Conservation (phyloP, 2,113 vertebrate genomes). For the Lophius piscatorius region DNA sequence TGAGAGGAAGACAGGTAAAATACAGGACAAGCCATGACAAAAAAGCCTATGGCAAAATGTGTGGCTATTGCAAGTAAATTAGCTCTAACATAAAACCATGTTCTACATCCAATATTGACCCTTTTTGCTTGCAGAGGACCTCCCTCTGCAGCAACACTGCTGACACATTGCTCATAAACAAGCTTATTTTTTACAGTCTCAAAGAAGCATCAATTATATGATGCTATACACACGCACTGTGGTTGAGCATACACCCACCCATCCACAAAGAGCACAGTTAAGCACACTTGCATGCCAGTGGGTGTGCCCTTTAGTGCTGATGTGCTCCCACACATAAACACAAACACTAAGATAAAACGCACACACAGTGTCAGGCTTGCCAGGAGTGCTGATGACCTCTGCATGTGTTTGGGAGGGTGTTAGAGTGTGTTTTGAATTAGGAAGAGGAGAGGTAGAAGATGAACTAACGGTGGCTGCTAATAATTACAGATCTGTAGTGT, state of each 20-base stretch:
- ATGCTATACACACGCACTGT: constrained; percentile 2
- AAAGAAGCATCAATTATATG: constrained; percentile 48
- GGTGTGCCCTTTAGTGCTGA: constrained; percentile 1
- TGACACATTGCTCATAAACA: constrained; percentile 4
- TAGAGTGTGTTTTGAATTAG: constrained; percentile 72
- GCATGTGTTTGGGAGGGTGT: constrained; percentile 58
- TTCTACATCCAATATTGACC: not conserved
- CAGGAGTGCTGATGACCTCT: constrained; percentile 55
- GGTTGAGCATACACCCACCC: constrained; percentile 1
- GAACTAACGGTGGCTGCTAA: constrained; percentile 77
- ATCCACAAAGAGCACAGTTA: not conserved
- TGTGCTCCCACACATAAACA: not conserved
- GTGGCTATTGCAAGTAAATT: not conserved
- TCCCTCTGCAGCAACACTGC: not conserved
- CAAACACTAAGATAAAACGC: not conserved
- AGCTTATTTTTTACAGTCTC: constrained; percentile 30
- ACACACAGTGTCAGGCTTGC: constrained; percentile 28
- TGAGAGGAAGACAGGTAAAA: constrained; percentile 29
- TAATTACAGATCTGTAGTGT: constrained; percentile 79
- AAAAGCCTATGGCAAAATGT: not conserved
- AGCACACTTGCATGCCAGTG: constrained; percentile 1
- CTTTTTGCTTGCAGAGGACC: not conserved
- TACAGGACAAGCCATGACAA: constrained; percentile 9
- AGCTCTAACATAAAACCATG: not conserved
- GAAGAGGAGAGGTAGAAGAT: constrained; percentile 65